These are phyloP conservation scores for Parthenolecanium corni DNA, from an alignment of 2,888 invertebrate species.

Conservation along the genomic window DNA sequence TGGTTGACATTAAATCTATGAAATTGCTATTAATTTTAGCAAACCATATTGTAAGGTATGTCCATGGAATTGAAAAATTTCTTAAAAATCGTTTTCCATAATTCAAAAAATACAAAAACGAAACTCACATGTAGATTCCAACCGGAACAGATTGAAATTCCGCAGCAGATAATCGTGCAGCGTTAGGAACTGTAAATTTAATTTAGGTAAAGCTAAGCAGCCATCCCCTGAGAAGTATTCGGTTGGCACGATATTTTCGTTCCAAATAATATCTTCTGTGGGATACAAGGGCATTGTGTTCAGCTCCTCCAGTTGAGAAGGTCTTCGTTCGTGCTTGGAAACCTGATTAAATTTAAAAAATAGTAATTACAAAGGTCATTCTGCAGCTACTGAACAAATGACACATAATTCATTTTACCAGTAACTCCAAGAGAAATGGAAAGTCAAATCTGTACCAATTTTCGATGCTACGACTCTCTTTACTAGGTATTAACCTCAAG, in stretches of 20 bases:
- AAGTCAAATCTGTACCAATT: slow-evolving; percentile 70
- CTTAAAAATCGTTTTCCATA: too few relatives aligned
- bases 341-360: slow-evolving; percentile 42
- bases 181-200: slow-evolving; percentile 95
- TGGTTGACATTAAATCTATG: too few relatives aligned
- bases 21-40: too few relatives aligned
- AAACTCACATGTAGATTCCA: slow-evolving; percentile 95
- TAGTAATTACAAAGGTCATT: background rate
- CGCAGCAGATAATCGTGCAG: slow-evolving; percentile 93
- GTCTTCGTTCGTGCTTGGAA: slow-evolving; percentile 73
- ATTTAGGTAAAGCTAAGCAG: slow-evolving; percentile 87
- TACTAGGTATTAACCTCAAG: slow-evolving; percentile 70
- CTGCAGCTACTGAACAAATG: background rate
- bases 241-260: slow-evolving; percentile 95
- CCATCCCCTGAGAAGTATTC: slow-evolving; percentile 95
- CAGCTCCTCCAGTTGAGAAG: slow-evolving; percentile 84
- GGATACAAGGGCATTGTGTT: slow-evolving; percentile 98
- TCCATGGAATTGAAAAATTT: too few relatives aligned
- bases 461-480: slow-evolving; percentile 52
- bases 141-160: slow-evolving; percentile 92
- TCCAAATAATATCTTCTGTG: slow-evolving; percentile 96
- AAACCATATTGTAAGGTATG: too few relatives aligned
- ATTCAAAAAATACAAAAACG: too few relatives aligned
- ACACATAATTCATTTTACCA: slow-evolving; percentile 48
- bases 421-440: slow-evolving; percentile 68